phyloP scores from a whole-genome alignment of 2,797 vertebrate genomes.

The Momotus momota region DNA sequence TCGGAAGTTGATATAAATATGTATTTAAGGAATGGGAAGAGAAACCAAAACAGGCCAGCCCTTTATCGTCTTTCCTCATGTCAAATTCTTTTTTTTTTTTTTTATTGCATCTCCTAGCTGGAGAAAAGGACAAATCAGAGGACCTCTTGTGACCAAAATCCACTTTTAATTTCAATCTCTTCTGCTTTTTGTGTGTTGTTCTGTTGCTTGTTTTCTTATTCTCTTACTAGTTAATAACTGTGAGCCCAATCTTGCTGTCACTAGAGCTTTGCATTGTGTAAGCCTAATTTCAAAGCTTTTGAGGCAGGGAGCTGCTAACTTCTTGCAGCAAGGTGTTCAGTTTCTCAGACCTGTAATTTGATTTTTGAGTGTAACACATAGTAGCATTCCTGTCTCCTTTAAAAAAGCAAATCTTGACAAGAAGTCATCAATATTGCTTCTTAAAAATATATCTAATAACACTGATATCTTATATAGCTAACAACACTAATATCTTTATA shows the following conservation, averaged over 20 bases:
- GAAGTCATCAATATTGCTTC: neutral
- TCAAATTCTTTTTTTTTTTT: neutral
- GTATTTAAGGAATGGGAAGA: conserved; percentile 7
- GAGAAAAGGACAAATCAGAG: neutral
- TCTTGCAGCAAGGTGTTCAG: neutral
- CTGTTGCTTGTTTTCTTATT: neutral
- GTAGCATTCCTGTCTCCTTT: neutral
- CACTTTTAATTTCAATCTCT: neutral
- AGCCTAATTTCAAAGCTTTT: neutral
- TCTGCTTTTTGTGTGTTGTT: neutral
- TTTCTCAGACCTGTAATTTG: neutral
- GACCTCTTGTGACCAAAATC: conserved; percentile 3
- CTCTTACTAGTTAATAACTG: neutral
- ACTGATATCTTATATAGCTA: neutral
- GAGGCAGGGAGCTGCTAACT: neutral
- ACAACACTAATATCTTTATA: neutral
- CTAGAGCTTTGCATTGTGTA: neutral
- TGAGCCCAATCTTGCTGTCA: neutral
- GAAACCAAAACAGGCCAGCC: neutral
- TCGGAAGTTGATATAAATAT: neutral
- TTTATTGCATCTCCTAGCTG: neutral
- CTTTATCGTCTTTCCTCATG: neutral
- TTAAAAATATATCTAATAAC: neutral
- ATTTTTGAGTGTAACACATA: neutral
- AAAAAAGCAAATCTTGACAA: neutral